These are phyloP conservation scores for Axea sp. DNA, from an alignment of 2,888 invertebrate genomes.

Conservation along the genomic window DNA sequence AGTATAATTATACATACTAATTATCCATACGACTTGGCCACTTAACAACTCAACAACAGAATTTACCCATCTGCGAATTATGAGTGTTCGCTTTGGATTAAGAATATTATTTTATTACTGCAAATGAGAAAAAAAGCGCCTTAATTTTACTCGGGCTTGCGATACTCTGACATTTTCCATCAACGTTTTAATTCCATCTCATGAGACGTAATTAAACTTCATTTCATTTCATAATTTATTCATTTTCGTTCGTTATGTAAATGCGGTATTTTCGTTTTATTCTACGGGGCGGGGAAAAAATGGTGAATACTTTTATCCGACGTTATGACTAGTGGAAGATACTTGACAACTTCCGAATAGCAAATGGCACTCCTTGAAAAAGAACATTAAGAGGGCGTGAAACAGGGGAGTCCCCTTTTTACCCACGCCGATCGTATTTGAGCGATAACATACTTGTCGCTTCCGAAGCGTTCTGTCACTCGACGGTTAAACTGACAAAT, in stretches of 20 bases:
- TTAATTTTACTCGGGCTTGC: too few relatives aligned
- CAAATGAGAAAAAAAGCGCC: too few relatives aligned
- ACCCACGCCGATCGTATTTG: background rate
- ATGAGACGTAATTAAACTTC: conserved; percentile 22
- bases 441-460: conserved; percentile 16
- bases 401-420: conserved; percentile 9
- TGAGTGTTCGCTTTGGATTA: too few relatives aligned
- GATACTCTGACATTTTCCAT: too few relatives aligned
- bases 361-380: conserved; percentile 13
- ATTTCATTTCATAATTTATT: conserved; percentile 19
- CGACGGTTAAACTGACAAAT: conserved; percentile 7
- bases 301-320: conserved; percentile 18
- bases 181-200: too few relatives aligned
- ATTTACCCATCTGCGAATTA: too few relatives aligned
- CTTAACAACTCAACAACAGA: too few relatives aligned
- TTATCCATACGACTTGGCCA: too few relatives aligned
- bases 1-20: too few relatives aligned
- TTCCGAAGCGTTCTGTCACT: conserved; percentile 8
- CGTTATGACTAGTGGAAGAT: conserved; percentile 14
- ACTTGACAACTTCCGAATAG: conserved; percentile 4
- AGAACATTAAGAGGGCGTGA: conserved; percentile 15
- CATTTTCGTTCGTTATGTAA: conserved; percentile 18
- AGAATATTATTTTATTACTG: too few relatives aligned
- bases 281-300: background rate
- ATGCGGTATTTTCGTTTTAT: conserved; percentile 9